Base-by-base conservation (phyloP, 2,888 invertebrate genomes). In the Vesta saturnalis region DNA sequence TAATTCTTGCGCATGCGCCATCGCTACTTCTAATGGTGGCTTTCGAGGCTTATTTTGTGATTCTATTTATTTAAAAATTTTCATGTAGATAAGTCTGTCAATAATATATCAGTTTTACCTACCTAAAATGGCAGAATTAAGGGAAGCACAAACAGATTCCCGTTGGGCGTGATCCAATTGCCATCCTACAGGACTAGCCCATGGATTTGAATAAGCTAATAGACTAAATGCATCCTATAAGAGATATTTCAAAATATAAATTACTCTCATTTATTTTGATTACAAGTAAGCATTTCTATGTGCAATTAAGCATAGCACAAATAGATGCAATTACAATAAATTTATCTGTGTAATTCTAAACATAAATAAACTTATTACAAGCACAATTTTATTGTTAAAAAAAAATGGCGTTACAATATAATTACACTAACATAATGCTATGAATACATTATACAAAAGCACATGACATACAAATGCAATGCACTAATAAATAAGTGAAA, bases 61-160 rank as follows among this genome's bases (percentile, higher is more conserved):
- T 87, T 96, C 97, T 97, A 86, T n/a, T 81, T 6, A 6, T 12
- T 1, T 12, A 79, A 61, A 59, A 49, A 10, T 43, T 59, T 12
- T n/a, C n/a, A 10, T 43, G 10, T 43, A 8, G 60, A 56, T 23
- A 22, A 54, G 35, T 46, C 18, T 46, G 46, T 8, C 16, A 0
- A 23, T 12, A 8, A 43, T 12, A 43, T n/a, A 43, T 10, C n/a
- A 35, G 39, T 8, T 54, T 18, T 16, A 49, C 84, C 84, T 83
- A 97, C 97, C 96, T 85, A 98, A 89, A 85, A 99, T 98, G 84
- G 98, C 97, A 79, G 97, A 96, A 87, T 99, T 99, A 79, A 99
- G 91, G 81, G 96, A 94, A 80, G 95, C 95, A 88, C 96, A 97
- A 70, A 98, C 94, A 61, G 94, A 92, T 86, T 99, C 98, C 79